Conservation (phyloP, 2,797 vertebrate genomes). For the Acanthiza pusilla region DNA sequence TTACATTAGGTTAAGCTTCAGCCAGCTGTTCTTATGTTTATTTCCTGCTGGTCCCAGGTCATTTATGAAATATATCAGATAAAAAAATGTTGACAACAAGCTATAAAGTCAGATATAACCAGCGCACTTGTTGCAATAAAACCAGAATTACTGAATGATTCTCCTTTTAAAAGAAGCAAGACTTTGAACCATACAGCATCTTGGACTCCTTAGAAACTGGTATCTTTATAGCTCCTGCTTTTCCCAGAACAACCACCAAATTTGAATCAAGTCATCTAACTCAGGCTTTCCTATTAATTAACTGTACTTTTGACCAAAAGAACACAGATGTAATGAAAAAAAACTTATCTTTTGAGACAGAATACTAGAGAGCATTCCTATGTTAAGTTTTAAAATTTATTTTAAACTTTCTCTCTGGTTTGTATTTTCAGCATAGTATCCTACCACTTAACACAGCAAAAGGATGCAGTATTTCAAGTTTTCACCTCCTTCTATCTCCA, state of each 20-base stretch:
- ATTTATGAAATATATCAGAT: not conserved
- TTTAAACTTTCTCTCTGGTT: not conserved
- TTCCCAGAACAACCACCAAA: not conserved
- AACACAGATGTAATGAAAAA: not conserved
- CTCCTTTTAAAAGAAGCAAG: not conserved
- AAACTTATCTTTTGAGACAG: not conserved
- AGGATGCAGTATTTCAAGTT: not conserved
- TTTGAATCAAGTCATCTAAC: not conserved
- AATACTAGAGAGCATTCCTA: not conserved
- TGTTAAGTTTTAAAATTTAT: not conserved
- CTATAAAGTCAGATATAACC: not conserved
- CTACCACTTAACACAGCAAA: not conserved
- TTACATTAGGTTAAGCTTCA: not conserved
- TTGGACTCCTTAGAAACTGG: not conserved
- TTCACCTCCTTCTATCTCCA: not conserved
- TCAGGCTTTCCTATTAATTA: not conserved
- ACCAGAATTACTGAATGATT: not conserved
- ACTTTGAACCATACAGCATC: not conserved
- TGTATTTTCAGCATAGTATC: not conserved
- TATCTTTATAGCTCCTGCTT: not conserved
- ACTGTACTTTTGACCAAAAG: not conserved
- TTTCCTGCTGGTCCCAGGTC: not conserved
- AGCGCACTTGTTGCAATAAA: not conserved
- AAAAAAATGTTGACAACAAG: not conserved
- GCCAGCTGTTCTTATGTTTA: not conserved